Evolutionary conservation across 2,113 vertebrate genomes (phyloP), one percentile per base, ranked within the genome.

Genomic region (Rutilus rutilus): DNA sequence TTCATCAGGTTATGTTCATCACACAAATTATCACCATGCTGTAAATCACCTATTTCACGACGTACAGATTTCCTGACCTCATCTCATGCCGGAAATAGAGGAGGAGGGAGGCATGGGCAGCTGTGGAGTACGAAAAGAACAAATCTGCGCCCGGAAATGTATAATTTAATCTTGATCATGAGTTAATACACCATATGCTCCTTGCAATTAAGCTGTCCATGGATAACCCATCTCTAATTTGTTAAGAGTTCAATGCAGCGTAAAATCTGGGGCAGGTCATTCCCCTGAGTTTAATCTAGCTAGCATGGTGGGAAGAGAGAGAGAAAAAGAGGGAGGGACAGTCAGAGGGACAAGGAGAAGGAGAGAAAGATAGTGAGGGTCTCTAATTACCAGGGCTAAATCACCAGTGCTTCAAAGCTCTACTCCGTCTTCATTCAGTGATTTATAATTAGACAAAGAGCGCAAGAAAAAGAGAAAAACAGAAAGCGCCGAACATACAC

Each of bases 161-260:
- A 91, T 87, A 89, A 94, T 94, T 95, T 91, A 90, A 93, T 94
- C 93, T 94, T 93, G 90, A 95, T 94, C 92, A 95, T 90, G 90
- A 92, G 89, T 92, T 94, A 93, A 94, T 93, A 88, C 85, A 89
- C 91, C 93, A 93, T 94, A 94, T 93, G 93, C 92, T 92, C 90
- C 91, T 91, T 88, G 91, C 92, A 94, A 94, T 94, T 93, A 95
- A 87, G 90, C 91, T 92, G 92, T 94, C 93, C 84, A 74, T 90
- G 90, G 92, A 93, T 92, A 94, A 93, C 93, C 94, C 90, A 91
- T 89, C 89, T 90, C 88, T 93, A 93, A 95, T 95, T 94, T 94
- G 92, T 94, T 94, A 91, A 92, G 90, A 93, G 92, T 94, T 94
- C 94, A 94, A 93, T 93, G 93, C 92, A 93, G 93, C 92, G 88